phyloP scores from a whole-genome alignment of 2,888 invertebrate species.

The Sussaba pulchella region DNA sequence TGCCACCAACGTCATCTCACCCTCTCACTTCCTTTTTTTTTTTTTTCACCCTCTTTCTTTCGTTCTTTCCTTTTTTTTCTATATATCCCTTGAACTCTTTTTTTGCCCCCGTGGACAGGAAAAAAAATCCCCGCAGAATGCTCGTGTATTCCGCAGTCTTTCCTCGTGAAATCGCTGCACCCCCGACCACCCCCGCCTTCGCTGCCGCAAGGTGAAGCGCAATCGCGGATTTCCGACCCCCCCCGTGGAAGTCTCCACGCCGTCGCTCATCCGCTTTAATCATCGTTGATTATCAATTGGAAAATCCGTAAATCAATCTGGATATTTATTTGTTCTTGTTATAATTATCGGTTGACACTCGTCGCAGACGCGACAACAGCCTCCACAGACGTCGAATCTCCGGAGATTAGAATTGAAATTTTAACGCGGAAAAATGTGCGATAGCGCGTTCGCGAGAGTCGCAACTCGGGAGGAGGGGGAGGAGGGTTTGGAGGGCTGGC shows the following conservation, averaged over 20 bases:
- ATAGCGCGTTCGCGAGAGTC: not conserved
- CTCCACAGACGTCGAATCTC: conserved; percentile 55
- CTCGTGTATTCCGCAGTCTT: too few relatives aligned
- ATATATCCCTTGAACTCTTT: conserved; percentile 8
- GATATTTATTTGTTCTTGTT: not conserved
- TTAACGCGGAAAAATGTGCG: conserved; percentile 32
- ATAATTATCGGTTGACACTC: too few relatives aligned
- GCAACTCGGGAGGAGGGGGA: too few relatives aligned
- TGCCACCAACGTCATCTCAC: conserved; percentile 55
- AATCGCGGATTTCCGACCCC: too few relatives aligned
- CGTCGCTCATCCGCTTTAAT: not conserved
- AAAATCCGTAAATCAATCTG: not conserved
- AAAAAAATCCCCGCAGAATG: too few relatives aligned
- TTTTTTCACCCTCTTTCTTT: conserved; percentile 7
- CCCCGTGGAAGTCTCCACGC: not conserved
- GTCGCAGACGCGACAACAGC: conserved; percentile 12
- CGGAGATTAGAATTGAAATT: conserved; percentile 54
- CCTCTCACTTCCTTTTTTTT: conserved; percentile 21
- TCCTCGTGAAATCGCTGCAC: too few relatives aligned
- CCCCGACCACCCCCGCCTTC: too few relatives aligned
- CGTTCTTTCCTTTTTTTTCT: not conserved
- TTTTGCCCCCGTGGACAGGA: not conserved
- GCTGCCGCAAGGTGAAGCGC: too few relatives aligned
- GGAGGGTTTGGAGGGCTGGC: too few relatives aligned
- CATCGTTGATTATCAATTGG: not conserved